Percentiles rank a stretch among this genome's conserved stretches.
phyloP scores from a whole-genome alignment of 2,113 vertebrate genomes.

The Burhinus bistriatus region DNA sequence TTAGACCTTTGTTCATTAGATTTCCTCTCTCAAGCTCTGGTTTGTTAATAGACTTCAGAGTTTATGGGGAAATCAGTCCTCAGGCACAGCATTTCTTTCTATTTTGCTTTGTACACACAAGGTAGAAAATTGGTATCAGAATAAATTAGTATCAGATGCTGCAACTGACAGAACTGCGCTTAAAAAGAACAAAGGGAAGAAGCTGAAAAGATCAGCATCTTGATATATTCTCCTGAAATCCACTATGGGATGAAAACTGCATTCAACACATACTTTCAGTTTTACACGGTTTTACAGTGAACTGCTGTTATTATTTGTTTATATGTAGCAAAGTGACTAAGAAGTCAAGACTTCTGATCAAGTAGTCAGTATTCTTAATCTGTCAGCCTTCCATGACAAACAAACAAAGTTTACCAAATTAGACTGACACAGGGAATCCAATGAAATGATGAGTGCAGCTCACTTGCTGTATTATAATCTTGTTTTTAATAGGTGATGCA shows the following conservation, averaged over 20 bases:
- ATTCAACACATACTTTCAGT: not conserved
- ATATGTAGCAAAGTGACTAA: not conserved
- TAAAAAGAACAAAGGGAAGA: not conserved
- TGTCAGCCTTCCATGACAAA: not conserved
- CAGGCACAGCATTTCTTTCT: not conserved
- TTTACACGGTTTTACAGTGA: not conserved
- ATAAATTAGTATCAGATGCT: not conserved
- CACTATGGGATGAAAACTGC: fast-evolving
- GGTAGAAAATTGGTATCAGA: not conserved
- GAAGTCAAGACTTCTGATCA: not conserved
- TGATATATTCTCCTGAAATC: not conserved
- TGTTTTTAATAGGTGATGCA: not conserved
- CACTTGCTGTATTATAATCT: not conserved
- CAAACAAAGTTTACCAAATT: not conserved
- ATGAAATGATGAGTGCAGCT: not conserved
- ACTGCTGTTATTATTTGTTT: not conserved
- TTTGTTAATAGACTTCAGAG: not conserved
- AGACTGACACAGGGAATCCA: not conserved
- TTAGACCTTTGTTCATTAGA: not conserved
- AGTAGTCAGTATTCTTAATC: not conserved
- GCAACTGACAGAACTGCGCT: not conserved
- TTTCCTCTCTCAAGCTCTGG: not conserved
- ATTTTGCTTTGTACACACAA: not conserved
- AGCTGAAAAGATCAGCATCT: not conserved
- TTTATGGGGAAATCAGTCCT: not conserved